These are phyloP conservation scores for Zaprionus ornatus DNA, from an alignment of 1,140 invertebrate genomes.

Conservation along the genomic window DNA sequence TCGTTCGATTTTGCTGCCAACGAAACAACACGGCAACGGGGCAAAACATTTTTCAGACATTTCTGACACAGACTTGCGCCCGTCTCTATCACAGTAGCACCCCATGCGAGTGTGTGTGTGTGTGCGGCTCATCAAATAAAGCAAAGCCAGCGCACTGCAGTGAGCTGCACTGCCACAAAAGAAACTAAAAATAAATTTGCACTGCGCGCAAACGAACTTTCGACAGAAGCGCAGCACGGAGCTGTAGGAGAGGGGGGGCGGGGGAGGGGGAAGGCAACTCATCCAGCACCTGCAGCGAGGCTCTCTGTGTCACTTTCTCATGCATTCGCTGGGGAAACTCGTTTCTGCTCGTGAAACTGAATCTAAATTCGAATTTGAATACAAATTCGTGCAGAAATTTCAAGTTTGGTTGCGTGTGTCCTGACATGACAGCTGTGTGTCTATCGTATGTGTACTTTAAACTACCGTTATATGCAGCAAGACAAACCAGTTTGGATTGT, in stretches of 20 bases:
- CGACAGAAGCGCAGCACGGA: slow-evolving; percentile 47
- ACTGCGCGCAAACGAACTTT: slow-evolving; percentile 45
- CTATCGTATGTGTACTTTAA: not conserved
- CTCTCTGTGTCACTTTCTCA: not conserved
- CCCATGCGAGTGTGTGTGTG: slow-evolving; percentile 9
- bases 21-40: slow-evolving; percentile 48
- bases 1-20: slow-evolving; percentile 79
- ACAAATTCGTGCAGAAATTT: slow-evolving; percentile 18
- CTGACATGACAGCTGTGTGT: slow-evolving; percentile 26
- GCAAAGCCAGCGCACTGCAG: slow-evolving; percentile 50
- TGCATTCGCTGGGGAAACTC: not conserved
- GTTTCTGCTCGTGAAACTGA: slow-evolving; percentile 23
- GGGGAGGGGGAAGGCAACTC: not conserved
- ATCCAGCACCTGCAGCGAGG: not conserved
- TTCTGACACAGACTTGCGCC: slow-evolving; percentile 71
- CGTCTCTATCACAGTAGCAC: slow-evolving; percentile 42
- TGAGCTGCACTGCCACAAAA: slow-evolving; percentile 51
- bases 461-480: not conserved
- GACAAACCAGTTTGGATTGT: slow-evolving; percentile 10
- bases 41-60: slow-evolving; percentile 60
- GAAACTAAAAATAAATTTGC: slow-evolving; percentile 73
- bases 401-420: slow-evolving; percentile 3
- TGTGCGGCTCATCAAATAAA: slow-evolving; percentile 40
- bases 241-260: not conserved
- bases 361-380: slow-evolving; percentile 31